Base-by-base conservation (phyloP, 2,113 vertebrate species). In the Pygoscelis antarcticus region DNA sequence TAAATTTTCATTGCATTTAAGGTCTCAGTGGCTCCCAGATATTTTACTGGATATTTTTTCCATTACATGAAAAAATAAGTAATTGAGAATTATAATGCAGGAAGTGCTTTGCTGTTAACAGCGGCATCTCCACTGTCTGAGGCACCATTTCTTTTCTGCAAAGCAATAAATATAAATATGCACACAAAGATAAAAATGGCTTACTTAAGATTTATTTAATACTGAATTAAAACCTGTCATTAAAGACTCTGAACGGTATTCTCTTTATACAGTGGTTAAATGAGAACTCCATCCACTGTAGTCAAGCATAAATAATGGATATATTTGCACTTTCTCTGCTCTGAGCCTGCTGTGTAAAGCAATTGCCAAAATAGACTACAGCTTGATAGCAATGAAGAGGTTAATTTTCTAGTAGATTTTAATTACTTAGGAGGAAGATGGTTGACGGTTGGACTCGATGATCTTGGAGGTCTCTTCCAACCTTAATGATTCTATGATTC, bases 401-500 rank as follows among this genome's bases (percentile, higher is more conserved):
- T 97, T 97, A 96, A 96, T 95, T 91, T 94, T 82, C 10, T 0
- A n/a, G 57, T 66, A 30, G 21, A 29, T 87, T 82, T 71, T 92
- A 87, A 89, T 94, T 94, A 60, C 40, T 51, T 65, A 16, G 29
- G 42, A 76, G 66, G 44, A 87, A 76, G 46, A 72, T 70, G n/a
- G n/a, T n/a, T n/a, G n/a, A n/a, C n/a, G n/a, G n/a, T n/a, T n/a
- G n/a, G n/a, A n/a, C n/a, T n/a, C n/a, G n/a, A n/a, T n/a, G n/a
- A n/a, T n/a, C n/a, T n/a, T n/a, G n/a, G n/a, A n/a, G n/a, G n/a
- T n/a, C n/a, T n/a, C n/a, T n/a, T n/a, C n/a, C n/a, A n/a, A n/a
- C n/a, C n/a, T n/a, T n/a, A n/a, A n/a, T n/a, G n/a, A n/a, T n/a
- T n/a, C n/a, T n/a, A n/a, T n/a, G n/a, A n/a, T n/a, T n/a, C n/a